Percentiles rank a stretch among this genome's conserved stretches.
These are phyloP conservation scores for Drusus annulatus DNA, from an alignment of 1,140 invertebrate species.

Conservation along the genomic window DNA sequence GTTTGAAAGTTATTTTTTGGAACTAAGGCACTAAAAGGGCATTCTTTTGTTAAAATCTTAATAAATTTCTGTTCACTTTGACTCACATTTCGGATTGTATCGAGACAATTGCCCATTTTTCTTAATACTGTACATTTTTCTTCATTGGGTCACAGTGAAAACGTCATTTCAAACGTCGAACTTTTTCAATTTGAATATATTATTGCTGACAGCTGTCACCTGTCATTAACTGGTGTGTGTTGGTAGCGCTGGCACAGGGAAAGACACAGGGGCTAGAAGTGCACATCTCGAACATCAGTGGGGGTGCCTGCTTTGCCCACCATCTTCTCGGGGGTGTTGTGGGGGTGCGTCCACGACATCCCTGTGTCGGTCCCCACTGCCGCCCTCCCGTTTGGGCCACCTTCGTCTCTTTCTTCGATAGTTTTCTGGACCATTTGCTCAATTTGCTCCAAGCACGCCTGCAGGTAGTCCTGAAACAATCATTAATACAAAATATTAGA, in stretches of 20 bases:
- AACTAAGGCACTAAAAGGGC: constrained; percentile 28
- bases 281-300: constrained; percentile 84
- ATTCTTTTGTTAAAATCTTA: constrained; percentile 30
- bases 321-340: constrained; percentile 72
- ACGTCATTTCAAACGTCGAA: background rate
- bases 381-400: constrained; percentile 65
- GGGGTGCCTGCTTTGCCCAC: constrained; percentile 84
- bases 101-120: constrained; percentile 17
- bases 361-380: constrained; percentile 73
- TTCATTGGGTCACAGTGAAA: background rate
- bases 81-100: constrained; percentile 28
- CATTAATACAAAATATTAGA: constrained; percentile 48
- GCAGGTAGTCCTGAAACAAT: constrained; percentile 79
- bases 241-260: background rate
- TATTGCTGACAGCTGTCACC: constrained; percentile 1
- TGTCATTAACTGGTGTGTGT: background rate
- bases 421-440: constrained; percentile 79
- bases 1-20: constrained; percentile 34
- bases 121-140: constrained; percentile 27
- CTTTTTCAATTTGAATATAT: too few species aligned
- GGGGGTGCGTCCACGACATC: constrained; percentile 78
- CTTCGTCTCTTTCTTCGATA: constrained; percentile 64
- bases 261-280: constrained; percentile 66
- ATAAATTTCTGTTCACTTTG: constrained; percentile 26
- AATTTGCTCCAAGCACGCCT: constrained; percentile 81